These are phyloP conservation scores for Hermetia illucens DNA, from an alignment of 1,140 invertebrate species.

Conservation along the genomic window DNA sequence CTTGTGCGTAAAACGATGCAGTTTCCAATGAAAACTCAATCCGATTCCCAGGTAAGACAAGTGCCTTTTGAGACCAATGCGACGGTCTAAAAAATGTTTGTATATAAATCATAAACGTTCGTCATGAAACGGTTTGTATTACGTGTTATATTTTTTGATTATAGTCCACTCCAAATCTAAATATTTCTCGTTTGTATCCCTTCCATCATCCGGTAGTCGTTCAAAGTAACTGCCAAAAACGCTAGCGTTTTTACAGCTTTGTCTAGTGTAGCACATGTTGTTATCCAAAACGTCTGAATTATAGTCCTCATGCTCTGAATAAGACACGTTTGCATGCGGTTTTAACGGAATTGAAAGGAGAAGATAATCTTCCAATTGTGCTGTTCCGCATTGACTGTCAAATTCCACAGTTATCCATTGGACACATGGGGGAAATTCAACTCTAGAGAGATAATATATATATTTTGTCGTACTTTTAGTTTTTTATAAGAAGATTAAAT, in stretches of 20 bases:
- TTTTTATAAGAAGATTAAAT: conserved; percentile 5
- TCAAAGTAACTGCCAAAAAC: conserved; percentile 18
- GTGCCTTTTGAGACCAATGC: conserved; percentile 76
- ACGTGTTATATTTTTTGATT: conserved; percentile 30
- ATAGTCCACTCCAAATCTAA: conserved; percentile 24
- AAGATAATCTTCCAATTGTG: conserved; percentile 84
- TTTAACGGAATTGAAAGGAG: conserved; percentile 67
- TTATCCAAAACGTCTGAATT: conserved; percentile 23
- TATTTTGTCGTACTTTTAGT: neutral
- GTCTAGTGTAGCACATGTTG: conserved; percentile 9
- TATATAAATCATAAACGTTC: conserved; percentile 1
- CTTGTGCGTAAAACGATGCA: conserved; percentile 87
- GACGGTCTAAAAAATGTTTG: conserved; percentile 40
- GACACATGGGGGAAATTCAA: conserved; percentile 74
- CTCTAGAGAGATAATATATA: conserved; percentile 35
- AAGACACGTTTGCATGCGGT: conserved; percentile 7
- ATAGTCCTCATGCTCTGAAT: conserved; percentile 16
- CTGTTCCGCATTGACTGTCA: conserved; percentile 80
- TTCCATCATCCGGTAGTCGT: conserved; percentile 6
- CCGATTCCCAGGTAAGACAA: conserved; percentile 87
- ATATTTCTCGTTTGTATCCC: conserved; percentile 8
- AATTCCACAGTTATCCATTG: conserved; percentile 91
- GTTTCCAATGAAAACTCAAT: conserved; percentile 90
- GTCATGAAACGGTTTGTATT: conserved; percentile 3
- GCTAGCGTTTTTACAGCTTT: conserved; percentile 13